phyloP scores from a whole-genome alignment of 2,888 invertebrate genomes.

The Hylaea fasciaria region DNA sequence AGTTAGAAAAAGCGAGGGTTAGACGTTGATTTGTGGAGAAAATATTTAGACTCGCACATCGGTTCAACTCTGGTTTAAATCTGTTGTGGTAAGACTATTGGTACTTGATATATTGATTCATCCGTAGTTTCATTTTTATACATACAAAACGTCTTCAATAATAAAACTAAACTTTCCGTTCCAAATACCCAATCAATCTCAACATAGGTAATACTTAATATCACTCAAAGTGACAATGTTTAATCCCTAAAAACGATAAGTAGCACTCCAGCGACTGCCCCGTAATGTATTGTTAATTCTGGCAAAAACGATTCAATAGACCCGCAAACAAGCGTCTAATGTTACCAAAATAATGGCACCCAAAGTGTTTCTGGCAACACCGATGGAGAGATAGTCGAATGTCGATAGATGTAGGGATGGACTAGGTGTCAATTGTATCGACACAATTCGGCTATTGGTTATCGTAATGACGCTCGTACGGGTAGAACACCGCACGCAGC shows the following conservation, averaged over 20 bases:
- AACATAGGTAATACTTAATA: slow-evolving; percentile 13
- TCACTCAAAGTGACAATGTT: slow-evolving; percentile 37
- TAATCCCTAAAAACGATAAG: slow-evolving; percentile 43
- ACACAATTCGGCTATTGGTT: slow-evolving; percentile 4
- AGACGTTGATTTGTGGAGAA: too few relatives aligned
- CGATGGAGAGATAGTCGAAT: slow-evolving; percentile 49
- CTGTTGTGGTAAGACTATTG: too few relatives aligned
- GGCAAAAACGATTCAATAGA: slow-evolving; percentile 22
- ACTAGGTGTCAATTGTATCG: slow-evolving; percentile 20
- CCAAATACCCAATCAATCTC: slow-evolving; percentile 32
- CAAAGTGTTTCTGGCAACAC: slow-evolving; percentile 67
- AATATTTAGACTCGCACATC: too few relatives aligned
- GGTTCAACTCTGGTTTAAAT: too few relatives aligned
- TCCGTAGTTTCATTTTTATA: too few relatives aligned
- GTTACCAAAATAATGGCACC: slow-evolving; percentile 65
- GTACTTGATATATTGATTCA: too few relatives aligned
- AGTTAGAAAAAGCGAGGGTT: too few relatives aligned
- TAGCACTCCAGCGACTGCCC: slow-evolving; percentile 34
- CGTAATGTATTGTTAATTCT: slow-evolving; percentile 39
- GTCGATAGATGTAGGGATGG: slow-evolving; percentile 33
- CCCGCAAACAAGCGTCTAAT: slow-evolving; percentile 56
- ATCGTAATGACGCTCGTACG: too few relatives aligned
- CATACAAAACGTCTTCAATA: too few relatives aligned
- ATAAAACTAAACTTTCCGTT: slow-evolving; percentile 6
- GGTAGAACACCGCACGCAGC: too few relatives aligned